Base-by-base conservation (phyloP, 2,888 invertebrate genomes). In the Tetramorium bicarinatum region DNA sequence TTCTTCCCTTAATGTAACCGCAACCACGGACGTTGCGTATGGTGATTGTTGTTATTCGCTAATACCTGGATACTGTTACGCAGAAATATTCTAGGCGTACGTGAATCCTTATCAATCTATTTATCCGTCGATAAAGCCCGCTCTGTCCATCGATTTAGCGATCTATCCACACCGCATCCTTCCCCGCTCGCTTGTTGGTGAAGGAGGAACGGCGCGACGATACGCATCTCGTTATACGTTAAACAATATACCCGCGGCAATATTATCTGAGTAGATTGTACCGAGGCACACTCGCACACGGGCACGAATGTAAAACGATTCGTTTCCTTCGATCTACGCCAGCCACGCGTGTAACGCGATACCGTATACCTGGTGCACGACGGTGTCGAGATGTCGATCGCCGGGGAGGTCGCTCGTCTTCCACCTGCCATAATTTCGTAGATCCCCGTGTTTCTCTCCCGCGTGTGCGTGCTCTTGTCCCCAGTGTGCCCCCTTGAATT, bases 361-460 rank as follows among this genome's bases (percentile, higher is more conserved):
- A 92, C 90, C 91, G 88, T 85, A 86, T 86, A 90, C 87, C 89
- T 86, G 86, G 84, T 85, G 82, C 81, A 88, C 90, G 74, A 47
- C 49, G 49, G 47, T 69, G 29, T 64, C 76, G 66, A 52, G 49
- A 41, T 90, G 90, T 87, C 90, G 90, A 92, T 90, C 90, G 89
- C 85, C 91, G 88, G 93, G 93, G 91, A 92, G 93, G 92, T 93
- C 93, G 92, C 87, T 84, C 91, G 92, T 93, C 94, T 92, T 93
- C 93, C 93, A 94, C 92, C 93, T 93, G 94, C 92, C 93, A 93
- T 91, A 89, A 90, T 89, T 90, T 91, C 88, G 88, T 87, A 87
- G 85, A 87, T 82, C 87, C 87, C 80, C 75, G 61, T 44, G 54
- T 75, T 47, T 56, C 52, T 41, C 61, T 66, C 54, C 74, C 84